These are phyloP conservation scores for Ophonus ardosiacus DNA, from an alignment of 2,888 invertebrate species.

Conservation along the genomic window DNA sequence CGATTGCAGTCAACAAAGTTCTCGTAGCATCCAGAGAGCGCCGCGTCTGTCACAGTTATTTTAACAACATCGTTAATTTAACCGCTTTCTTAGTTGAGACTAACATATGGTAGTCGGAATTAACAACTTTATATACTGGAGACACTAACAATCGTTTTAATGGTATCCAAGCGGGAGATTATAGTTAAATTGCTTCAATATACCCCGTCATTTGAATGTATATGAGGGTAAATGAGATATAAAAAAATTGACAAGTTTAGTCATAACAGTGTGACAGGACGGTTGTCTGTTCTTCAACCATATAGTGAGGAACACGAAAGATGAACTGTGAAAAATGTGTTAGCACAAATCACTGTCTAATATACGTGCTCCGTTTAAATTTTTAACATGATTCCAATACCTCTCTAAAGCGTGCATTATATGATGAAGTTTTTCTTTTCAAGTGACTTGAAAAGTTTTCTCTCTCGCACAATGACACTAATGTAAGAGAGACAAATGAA, in stretches of 20 bases:
- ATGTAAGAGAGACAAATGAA: too few species aligned
- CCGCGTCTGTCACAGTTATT: constrained; percentile 20
- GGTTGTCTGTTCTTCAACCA: too few species aligned
- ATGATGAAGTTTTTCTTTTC: too few species aligned
- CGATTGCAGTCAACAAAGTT: constrained; percentile 23
- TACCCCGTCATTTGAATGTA: not conserved
- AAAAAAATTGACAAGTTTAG: constrained; percentile 8
- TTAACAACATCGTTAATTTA: constrained; percentile 48
- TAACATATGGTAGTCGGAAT: constrained; percentile 26
- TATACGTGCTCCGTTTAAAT: too few species aligned
- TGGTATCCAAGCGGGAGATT: not conserved
- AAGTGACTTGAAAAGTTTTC: too few species aligned
- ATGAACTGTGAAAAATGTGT: too few species aligned
- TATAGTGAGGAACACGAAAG: too few species aligned
- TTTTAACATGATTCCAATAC: too few species aligned
- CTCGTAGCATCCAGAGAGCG: not conserved
- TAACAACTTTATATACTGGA: constrained; percentile 41
- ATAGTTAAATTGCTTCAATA: not conserved
- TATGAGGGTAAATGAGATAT: not conserved
- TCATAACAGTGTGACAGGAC: too few species aligned
- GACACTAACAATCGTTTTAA: not conserved
- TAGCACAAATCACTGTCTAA: too few species aligned
- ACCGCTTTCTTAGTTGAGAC: constrained; percentile 15
- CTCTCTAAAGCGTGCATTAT: too few species aligned
- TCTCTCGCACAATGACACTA: too few species aligned